Evolutionary conservation across 2,888 invertebrate species (phyloP).

Genomic region (Neria commutata): DNA sequence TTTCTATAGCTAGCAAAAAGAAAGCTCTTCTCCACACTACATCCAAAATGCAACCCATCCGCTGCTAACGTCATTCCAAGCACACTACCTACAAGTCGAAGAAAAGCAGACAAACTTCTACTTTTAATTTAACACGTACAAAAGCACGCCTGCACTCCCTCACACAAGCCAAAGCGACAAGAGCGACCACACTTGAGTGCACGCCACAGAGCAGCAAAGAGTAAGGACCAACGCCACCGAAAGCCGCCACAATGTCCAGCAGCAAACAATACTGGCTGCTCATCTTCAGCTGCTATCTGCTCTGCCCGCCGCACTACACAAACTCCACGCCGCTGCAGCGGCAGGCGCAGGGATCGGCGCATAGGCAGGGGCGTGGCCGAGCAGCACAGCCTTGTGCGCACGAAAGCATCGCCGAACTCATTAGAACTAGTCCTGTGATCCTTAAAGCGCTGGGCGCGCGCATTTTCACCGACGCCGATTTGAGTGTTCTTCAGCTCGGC

Average conservation of each 20-base stretch:
- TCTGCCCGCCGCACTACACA: conserved; percentile 25
- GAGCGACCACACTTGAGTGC: too few relatives aligned
- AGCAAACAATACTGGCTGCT: conserved; percentile 20
- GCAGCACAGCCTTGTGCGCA: conserved; percentile 47
- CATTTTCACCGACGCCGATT: conserved; percentile 55
- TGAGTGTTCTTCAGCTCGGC: conserved; percentile 20
- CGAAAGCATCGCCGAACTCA: conserved; percentile 58
- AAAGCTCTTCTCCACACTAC: too few relatives aligned
- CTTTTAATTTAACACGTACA: not conserved
- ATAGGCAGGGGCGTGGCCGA: conserved; percentile 20
- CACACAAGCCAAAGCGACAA: too few relatives aligned
- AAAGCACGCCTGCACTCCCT: too few relatives aligned
- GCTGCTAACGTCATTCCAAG: too few relatives aligned
- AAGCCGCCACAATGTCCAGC: conserved; percentile 11
- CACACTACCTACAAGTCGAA: not conserved
- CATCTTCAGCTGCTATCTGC: conserved; percentile 34
- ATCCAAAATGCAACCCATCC: too few relatives aligned
- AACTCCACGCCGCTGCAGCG: conserved; percentile 27
- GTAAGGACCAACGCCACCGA: not conserved
- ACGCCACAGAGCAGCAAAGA: not conserved
- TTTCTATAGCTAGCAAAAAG: too few relatives aligned
- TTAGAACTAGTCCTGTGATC: conserved; percentile 61
- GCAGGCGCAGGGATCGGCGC: not conserved
- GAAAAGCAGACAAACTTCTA: not conserved
- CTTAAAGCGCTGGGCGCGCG: conserved; percentile 59